phyloP scores from a whole-genome alignment of 2,113 vertebrate species.

The Brachyhypopomus gauderio region DNA sequence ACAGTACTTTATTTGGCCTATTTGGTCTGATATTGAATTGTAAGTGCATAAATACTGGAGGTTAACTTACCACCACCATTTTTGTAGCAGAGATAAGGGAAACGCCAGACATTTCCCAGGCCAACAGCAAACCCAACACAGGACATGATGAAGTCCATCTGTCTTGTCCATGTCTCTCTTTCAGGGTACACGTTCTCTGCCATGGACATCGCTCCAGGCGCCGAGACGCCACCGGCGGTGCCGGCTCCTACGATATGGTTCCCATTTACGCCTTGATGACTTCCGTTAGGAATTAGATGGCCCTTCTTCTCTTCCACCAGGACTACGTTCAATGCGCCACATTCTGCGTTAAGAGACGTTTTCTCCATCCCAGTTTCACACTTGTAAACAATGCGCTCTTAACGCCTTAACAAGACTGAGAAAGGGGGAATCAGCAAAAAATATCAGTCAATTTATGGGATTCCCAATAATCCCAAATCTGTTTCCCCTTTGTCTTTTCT shows the following conservation, averaged over 20 bases:
- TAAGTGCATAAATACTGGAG: neutral
- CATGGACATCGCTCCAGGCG: slow-evolving; percentile 22
- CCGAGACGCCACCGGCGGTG: neutral
- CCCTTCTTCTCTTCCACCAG: slow-evolving; percentile 71
- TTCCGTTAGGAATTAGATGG: slow-evolving; percentile 65
- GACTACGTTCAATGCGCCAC: slow-evolving; percentile 64
- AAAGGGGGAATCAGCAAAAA: slow-evolving; percentile 8
- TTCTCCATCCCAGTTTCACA: slow-evolving; percentile 68
- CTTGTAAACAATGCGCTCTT: slow-evolving; percentile 50
- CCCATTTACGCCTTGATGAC: slow-evolving; percentile 19
- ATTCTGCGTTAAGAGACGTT: slow-evolving; percentile 62
- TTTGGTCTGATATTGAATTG: neutral
- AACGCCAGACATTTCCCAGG: slow-evolving; percentile 68
- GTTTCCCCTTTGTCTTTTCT: slow-evolving; percentile 32
- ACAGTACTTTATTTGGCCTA: too few species aligned
- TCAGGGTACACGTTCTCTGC: slow-evolving; percentile 63
- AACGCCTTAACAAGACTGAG: slow-evolving; percentile 24
- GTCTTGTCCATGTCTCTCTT: slow-evolving; percentile 68
- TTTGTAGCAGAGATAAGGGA: slow-evolving; percentile 70
- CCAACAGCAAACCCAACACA: slow-evolving; percentile 69
- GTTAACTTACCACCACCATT: slow-evolving; percentile 68
- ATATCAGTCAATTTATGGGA: slow-evolving; percentile 35
- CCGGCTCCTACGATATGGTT: slow-evolving; percentile 28
- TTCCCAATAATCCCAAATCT: slow-evolving; percentile 45
- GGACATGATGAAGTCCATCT: slow-evolving; percentile 73